These are phyloP conservation scores for Zoroaster sp. DNA, from an alignment of 53 echinoderm and acorn worm species.

Conservation along the genomic window DNA sequence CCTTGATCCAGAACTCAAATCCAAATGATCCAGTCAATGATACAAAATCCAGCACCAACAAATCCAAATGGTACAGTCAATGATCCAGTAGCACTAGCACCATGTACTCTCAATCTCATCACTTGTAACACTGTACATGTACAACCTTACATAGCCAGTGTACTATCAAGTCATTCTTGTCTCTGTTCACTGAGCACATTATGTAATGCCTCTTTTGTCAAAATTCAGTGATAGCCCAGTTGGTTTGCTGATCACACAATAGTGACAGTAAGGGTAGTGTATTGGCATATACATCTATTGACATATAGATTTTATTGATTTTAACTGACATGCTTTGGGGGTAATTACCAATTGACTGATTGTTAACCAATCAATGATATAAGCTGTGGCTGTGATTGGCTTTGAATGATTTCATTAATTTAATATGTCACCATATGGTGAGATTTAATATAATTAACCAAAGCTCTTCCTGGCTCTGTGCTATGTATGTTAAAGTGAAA, in stretches of 20 bases:
- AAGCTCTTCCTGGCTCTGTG: too few species aligned
- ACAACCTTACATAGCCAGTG: too few species aligned
- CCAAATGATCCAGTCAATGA: background rate
- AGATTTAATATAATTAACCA: too few species aligned
- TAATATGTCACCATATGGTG: background rate
- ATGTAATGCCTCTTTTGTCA: constrained; percentile 28
- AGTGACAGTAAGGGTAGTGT: background rate
- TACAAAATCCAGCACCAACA: background rate
- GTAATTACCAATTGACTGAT: background rate
- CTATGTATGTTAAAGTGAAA: background rate
- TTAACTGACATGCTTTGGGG: background rate
- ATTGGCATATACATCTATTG: background rate
- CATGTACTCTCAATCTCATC: too few species aligned
- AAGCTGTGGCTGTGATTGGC: background rate
- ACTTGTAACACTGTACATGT: too few species aligned
- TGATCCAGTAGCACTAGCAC: background rate
- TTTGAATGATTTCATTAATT: background rate
- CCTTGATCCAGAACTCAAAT: too few species aligned
- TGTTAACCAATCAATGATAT: background rate
- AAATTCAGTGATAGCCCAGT: constrained; percentile 3
- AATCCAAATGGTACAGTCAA: background rate
- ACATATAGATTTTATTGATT: background rate
- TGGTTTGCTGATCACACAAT: background rate
- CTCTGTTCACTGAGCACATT: background rate
- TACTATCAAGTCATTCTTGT: background rate